phyloP scores from a whole-genome alignment of 1,140 invertebrate species.

The Temnothorax longispinosus region DNA sequence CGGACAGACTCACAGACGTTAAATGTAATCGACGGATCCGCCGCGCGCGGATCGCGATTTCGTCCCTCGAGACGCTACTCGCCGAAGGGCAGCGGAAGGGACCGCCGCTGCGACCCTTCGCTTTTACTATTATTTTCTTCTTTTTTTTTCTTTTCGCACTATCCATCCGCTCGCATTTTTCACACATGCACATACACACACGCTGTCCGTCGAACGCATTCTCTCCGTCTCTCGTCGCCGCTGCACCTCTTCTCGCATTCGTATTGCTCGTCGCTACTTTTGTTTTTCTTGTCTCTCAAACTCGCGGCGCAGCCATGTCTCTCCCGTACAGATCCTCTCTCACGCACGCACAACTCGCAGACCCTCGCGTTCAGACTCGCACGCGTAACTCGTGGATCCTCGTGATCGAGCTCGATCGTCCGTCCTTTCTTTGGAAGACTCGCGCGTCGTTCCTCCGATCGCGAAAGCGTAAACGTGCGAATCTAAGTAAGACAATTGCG shows the following conservation, averaged over 20 bases:
- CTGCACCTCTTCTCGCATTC: background rate
- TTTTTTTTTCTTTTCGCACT: slow-evolving; percentile 13
- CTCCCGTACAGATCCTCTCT: no score
- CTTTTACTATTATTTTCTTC: background rate
- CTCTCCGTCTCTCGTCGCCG: background rate
- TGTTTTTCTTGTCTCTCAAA: background rate
- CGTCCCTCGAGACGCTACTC: background rate
- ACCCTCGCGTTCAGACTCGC: background rate
- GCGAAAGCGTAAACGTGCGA: background rate
- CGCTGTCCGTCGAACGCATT: background rate
- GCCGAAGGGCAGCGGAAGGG: slow-evolving; percentile 4
- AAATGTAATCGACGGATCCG: background rate
- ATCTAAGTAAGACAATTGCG: background rate
- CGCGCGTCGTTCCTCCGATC: slow-evolving; percentile 1
- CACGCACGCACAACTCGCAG: no score
- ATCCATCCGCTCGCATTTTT: background rate
- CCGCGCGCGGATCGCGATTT: background rate
- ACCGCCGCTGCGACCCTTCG: slow-evolving; percentile 28
- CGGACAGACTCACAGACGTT: background rate
- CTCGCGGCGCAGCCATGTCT: background rate
- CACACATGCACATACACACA: background rate
- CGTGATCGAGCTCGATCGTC: slow-evolving; percentile 26
- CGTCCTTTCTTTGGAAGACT: slow-evolving; percentile 26
- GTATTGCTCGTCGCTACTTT: background rate
- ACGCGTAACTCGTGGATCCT: background rate